Base-by-base conservation (phyloP, 2,113 vertebrate genomes). In the Pungitius pungitius region DNA sequence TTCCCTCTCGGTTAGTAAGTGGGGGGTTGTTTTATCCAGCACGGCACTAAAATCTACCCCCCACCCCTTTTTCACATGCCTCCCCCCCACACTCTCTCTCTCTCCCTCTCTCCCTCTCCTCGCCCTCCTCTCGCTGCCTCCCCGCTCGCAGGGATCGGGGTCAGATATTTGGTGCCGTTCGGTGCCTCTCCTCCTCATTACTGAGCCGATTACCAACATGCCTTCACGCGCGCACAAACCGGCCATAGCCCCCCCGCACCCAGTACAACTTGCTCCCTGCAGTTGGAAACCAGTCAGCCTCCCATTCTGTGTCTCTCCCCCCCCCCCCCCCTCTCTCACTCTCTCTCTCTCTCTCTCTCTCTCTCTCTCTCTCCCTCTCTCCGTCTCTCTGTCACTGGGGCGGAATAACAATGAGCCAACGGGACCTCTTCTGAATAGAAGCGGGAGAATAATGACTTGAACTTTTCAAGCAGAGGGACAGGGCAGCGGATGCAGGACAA, bases 381-480 rank as follows among this genome's bases (percentile, higher is more conserved):
- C 83, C 55, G 87, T 43, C 87, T 63, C 78, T 83, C 87, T 47
- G 83, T 92, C 90, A 89, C 93, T 93, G 79, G 87, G 91, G 47
- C 89, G 90, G 94, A 94, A 94, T 94, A 93, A 93, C 92, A 94
- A 94, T 94, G 94, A 94, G 93, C 88, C 86, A 85, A 89, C 88
- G 74, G 92, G 91, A 91, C 73, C 85, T 58, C 57, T 37, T 17
- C 71, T 92, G 91, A 94, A 94, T 92, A 82, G 88, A 78, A 86
- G 86, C 79, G 81, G 82, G 83, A 91, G 91, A 92, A 91, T 91
- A 93, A 93, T 92, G 91, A 91, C 89, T 85, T 89, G 90, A 88
- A 89, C 88, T 89, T 89, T 90, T 90, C 66, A 82, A 79, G 76
- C 78, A 87, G 88, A 74, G 81, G 81, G 87, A 85, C 85, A 75